Evolutionary conservation across 2,113 vertebrate species (phyloP), one percentile per base, ranked within the genome.

Genomic region (Setophaga coronata): DNA sequence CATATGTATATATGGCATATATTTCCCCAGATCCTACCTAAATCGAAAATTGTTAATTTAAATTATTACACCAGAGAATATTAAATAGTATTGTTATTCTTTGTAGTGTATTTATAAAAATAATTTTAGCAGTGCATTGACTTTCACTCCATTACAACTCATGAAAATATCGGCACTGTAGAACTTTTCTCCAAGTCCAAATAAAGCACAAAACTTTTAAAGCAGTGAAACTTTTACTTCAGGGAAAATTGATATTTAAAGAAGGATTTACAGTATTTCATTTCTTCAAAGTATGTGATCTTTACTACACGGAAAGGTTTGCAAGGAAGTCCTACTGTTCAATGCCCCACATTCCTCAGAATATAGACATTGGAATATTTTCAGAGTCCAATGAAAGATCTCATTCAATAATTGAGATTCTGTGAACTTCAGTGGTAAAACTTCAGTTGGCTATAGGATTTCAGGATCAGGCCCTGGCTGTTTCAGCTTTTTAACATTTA

Each of bases 401-500:
- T 67, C 40, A 25, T 33, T 86, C 64, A 72, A 2, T 67, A 82
- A 81, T 0, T 8, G 15, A 65, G 31, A 71, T 84, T 67, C 36
- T 48, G 31, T 56, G 56, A 57, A 65, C 66, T 53, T 60, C 19
- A 20, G 69, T 36, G 25, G 53, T n/a, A 87, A 89, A 93, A 94
- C 45, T 89, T 79, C 36, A 69, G 43, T 1, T 72, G n/a, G 40
- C 47, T 89, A 76, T 10, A 71, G 47, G 70, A 84, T 76, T 84
- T 69, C 78, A 76, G 53, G 40, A 64, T 87, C 87, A 43, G 53
- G 53, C 65, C 10, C 40, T 16, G 34, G 17, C 56, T 43, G 34
- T 83, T 83, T 78, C 69, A 94, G 87, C 51, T 94, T 51, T 60
- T 8, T 84, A 73, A 93, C 48, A 56, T 80, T 82, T 71, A 42